Percentiles rank a stretch among this genome's conserved stretches.
Evolutionary conservation across 2,888 invertebrate species (phyloP).

Genomic region (Trichogramma evanescens): DNA sequence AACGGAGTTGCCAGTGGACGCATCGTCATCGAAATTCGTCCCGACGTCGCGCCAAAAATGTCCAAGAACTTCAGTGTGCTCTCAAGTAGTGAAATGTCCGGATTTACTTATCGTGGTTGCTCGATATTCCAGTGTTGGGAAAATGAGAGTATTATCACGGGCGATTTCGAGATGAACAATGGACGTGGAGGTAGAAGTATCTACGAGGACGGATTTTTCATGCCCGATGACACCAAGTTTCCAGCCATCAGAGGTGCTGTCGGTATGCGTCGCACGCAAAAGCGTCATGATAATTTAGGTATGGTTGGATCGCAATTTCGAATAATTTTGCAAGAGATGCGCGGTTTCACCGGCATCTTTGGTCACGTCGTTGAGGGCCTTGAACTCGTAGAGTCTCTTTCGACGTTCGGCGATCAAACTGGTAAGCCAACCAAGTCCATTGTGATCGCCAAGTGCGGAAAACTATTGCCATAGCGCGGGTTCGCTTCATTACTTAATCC

Average conservation of each 20-base stretch:
- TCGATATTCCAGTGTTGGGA: constrained; percentile 78
- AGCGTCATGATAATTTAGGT: constrained; percentile 70
- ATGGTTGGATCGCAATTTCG: constrained; percentile 82
- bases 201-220: constrained; percentile 69
- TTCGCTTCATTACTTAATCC: too few species aligned
- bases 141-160: constrained; percentile 73
- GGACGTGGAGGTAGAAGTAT: constrained; percentile 73
- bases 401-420: constrained; percentile 68
- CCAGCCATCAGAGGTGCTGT: constrained; percentile 70
- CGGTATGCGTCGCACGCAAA: constrained; percentile 75
- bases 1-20: constrained; percentile 65
- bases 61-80: constrained; percentile 70
- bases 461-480: constrained; percentile 51
- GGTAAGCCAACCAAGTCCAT: constrained; percentile 72
- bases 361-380: constrained; percentile 74
- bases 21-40: constrained; percentile 69
- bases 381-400: constrained; percentile 71
- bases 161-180: constrained; percentile 74
- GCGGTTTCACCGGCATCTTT: constrained; percentile 76
- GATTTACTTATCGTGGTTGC: constrained; percentile 73
- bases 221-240: constrained; percentile 75
- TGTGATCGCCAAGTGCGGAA: constrained; percentile 68
- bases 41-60: constrained; percentile 75
- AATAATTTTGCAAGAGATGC: constrained; percentile 73
- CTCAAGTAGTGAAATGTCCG: constrained; percentile 61